phyloP scores from a whole-genome alignment of 2,113 vertebrate genomes.

The Tenrec ecaudatus region DNA sequence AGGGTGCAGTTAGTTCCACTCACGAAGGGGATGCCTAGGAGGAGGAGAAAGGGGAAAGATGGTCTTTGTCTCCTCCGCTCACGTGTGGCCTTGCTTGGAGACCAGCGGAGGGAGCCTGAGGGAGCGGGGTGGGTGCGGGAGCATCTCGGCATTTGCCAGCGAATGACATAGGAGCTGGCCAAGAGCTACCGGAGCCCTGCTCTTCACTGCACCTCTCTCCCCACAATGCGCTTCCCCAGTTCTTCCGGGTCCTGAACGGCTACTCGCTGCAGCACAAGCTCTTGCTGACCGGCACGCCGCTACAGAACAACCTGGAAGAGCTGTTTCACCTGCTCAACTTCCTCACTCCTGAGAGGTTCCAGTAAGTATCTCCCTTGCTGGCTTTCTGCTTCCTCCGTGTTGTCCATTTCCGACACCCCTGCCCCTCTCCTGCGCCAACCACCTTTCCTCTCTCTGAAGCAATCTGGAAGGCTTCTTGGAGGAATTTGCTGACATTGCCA shows the following conservation, averaged over 20 bases:
- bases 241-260: conserved; percentile 97
- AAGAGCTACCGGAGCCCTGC: background rate
- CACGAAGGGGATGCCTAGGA: background rate
- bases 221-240: conserved; percentile 85
- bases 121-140: background rate
- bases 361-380: conserved; percentile 88
- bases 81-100: background rate
- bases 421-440: background rate
- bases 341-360: conserved; percentile 96
- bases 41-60: background rate
- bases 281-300: conserved; percentile 96
- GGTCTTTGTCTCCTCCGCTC: background rate
- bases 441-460: conserved; percentile 84
- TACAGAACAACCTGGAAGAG: conserved; percentile 98
- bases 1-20: background rate
- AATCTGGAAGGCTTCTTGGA: conserved; percentile 98
- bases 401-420: background rate
- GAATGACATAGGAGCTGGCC: background rate
- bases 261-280: conserved; percentile 98
- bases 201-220: background rate
- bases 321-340: conserved; percentile 98
- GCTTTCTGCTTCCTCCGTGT: conserved; percentile 5
- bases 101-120: background rate
- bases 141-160: background rate
- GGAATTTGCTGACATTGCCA: conserved; percentile 99